phyloP scores from a whole-genome alignment of 2,113 vertebrate genomes.

The Oplegnathus fasciatus region DNA sequence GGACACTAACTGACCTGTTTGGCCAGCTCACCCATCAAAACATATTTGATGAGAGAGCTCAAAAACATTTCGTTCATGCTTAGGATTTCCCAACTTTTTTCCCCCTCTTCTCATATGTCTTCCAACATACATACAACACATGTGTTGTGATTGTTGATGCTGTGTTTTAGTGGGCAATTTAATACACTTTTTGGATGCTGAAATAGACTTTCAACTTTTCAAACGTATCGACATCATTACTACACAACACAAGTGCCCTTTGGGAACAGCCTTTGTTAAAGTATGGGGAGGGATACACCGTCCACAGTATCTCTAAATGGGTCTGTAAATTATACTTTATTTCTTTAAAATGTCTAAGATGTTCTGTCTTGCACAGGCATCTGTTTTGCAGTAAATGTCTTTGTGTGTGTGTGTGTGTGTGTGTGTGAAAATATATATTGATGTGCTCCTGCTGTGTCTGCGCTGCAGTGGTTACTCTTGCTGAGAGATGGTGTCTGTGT shows the following conservation, averaged over 20 bases:
- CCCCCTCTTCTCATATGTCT: background rate
- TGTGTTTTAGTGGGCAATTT: background rate
- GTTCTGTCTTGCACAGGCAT: slow-evolving; percentile 29
- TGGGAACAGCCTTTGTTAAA: background rate
- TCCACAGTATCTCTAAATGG: background rate
- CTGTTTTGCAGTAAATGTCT: slow-evolving; percentile 11
- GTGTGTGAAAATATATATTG: slow-evolving; percentile 5
- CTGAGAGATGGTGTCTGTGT: slow-evolving; percentile 29
- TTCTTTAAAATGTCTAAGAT: slow-evolving; percentile 30
- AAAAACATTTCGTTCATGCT: background rate
- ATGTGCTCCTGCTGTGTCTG: slow-evolving; percentile 19
- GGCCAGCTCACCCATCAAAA: background rate
- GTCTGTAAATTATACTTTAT: slow-evolving; percentile 20
- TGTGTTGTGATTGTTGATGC: background rate
- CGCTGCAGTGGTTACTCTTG: slow-evolving; percentile 24
- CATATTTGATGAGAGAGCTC: background rate
- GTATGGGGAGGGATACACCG: background rate
- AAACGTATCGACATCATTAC: background rate
- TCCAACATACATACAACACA: too few species aligned
- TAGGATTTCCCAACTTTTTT: background rate
- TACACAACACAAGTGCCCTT: background rate
- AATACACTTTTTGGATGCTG: slow-evolving; percentile 20
- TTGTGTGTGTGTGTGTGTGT: slow-evolving; percentile 17
- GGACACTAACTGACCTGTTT: background rate
- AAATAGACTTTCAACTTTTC: background rate